Percentiles rank a stretch among this genome's conserved stretches.
Conservation (phyloP, 1,140 invertebrate genomes). For the Gonioctena quinquepunctata region DNA sequence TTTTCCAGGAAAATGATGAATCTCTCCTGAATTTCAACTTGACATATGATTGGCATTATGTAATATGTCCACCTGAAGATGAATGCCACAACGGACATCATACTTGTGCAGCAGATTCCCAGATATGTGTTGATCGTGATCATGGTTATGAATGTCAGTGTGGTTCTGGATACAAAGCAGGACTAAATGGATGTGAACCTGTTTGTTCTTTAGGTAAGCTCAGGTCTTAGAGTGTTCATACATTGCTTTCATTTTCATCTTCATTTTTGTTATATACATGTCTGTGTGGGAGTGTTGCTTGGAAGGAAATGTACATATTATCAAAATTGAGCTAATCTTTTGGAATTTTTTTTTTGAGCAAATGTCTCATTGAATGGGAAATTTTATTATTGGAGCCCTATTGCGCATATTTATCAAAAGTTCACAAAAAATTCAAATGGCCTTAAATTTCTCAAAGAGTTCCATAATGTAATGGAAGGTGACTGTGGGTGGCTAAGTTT, state of each 20-base stretch:
- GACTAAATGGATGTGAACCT: slow-evolving; percentile 70
- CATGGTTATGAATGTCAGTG: slow-evolving; percentile 83
- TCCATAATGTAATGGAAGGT: no score
- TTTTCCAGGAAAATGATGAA: not conserved
- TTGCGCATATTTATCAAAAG: not conserved
- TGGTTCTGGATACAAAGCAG: slow-evolving; percentile 76
- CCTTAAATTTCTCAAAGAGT: no score
- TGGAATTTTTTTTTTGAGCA: no score
- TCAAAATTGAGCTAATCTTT: no score
- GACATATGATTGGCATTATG: slow-evolving; percentile 74
- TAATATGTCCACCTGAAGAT: slow-evolving; percentile 87
- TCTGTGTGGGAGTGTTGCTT: no score
- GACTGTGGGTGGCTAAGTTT: no score
- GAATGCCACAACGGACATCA: slow-evolving; percentile 93
- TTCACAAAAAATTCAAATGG: no score
- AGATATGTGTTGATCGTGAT: slow-evolving; percentile 77
- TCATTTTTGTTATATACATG: not conserved
- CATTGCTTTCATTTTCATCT: not conserved
- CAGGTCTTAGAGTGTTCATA: no score
- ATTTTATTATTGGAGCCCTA: not conserved
- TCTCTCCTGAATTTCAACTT: not conserved
- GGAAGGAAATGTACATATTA: no score
- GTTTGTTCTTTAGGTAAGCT: slow-evolving; percentile 71
- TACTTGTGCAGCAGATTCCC: slow-evolving; percentile 81
- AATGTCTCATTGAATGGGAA: no score